Evolutionary conservation across 2,888 invertebrate genomes (phyloP), one percentile per base, ranked within the genome.

Genomic region (Volucella inflata): DNA sequence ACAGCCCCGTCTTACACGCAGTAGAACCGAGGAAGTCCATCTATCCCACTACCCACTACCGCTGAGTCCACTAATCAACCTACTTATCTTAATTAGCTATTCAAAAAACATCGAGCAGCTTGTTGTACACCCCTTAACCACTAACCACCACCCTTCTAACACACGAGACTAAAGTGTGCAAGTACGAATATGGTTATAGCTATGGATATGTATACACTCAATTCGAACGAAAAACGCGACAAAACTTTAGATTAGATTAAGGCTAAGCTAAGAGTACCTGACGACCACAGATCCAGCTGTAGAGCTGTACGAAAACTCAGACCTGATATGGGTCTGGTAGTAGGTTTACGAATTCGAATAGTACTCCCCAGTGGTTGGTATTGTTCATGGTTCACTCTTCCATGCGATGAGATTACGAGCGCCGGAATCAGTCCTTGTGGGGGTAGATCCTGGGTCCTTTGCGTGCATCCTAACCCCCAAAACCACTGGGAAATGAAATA

Each of bases 11-110:
- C 72, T 75, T 64, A 16, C 84, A 84, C 84, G 79, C 70, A 79
- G 79, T 17, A 57, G 55, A 59, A 21, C 57, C 42, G 64, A 53
- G 46, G 65, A 59, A 59, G 59, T 70, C 44, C 67, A 57, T 75
- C 74, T 72, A 62, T 50, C 59, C 67, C 42, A 75, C 74, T 72
- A 62, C 44, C 59, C 67, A 77, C 60, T 42, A 48, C 53, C 80
- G 55, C 55, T 59, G 77, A 68, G 72, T 72, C 67, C 68, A 87
- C 81, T 87, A 87, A 82, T 81, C 85, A 82, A 87, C 81, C 85
- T 81, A 81, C 85, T 87, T 87, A 87, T 87, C 85, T 87, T 87
- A 87, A 87, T 87, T 87, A 87, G 85, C 67, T 82, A 87, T 87
- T 87, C 85, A 82, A 81, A 78, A 81, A 87, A 77, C 81, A 87